Base-by-base conservation (phyloP, 2,888 invertebrate genomes). In the Cephus nigrinus region DNA sequence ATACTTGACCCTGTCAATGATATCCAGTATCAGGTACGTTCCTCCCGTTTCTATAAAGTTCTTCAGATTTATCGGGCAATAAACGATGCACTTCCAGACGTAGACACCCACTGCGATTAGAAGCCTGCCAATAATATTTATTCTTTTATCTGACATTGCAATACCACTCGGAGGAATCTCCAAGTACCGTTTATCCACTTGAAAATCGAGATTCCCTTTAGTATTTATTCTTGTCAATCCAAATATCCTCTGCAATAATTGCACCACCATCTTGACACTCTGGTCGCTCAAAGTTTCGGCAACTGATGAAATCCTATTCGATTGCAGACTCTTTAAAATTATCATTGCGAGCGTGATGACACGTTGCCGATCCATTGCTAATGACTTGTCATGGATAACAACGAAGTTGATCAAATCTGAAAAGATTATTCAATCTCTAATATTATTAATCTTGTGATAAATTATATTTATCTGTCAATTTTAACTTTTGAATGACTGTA, bases 51-150 rank as follows among this genome's bases (percentile, higher is more conserved):
- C 84, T 5, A 92, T 82, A 81, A 93, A 93, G 34, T 84, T 79
- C 33, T 86, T 77, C 9, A 90, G 83, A 40, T 84, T 86, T 12
- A 71, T 76, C 4, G 88, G 82, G 75, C 86, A 87, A 78, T 83
- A 81, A 1, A 89, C 78, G 35, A 92, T 82, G 75, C 87, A 87
- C 76, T 91, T 89, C 93, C 93, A 93, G 35, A 92, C 83, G 78
- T 91, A 92, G 76, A 90, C 89, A 33, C 92, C 88, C 15, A 89
- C 85, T 31, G 90, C 88, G 76, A 93, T 86, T n/a, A 92, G 80
- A 68, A 92, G 84, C 80, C 90, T 91, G 32, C 36, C 11, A 30
- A 74, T 69, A 55, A 32, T 76, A 77, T 76, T 55, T 33, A n/a
- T 12, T 69, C 1, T 69, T n/a, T n/a, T 69, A 69, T 12, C 40